Evolutionary conservation across 2,888 invertebrate genomes (phyloP).

Genomic region (Arge pagana): DNA sequence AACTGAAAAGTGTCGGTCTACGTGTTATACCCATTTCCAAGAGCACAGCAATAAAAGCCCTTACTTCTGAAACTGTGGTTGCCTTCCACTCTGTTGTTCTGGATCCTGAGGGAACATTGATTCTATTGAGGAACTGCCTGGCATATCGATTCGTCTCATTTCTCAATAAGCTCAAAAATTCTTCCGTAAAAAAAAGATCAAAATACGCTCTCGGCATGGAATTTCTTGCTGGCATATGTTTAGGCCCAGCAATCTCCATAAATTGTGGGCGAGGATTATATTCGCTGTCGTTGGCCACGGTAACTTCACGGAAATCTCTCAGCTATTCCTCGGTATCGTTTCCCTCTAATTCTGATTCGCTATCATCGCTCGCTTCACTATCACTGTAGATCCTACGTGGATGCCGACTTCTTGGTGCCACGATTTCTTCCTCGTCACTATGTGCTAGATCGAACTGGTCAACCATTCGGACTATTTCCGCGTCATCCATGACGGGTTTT

Average conservation of each 20-base stretch:
- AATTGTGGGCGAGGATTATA: no score
- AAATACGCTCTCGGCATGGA: constrained; percentile 21
- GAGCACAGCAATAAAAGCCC: no score
- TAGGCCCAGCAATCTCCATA: constrained; percentile 19
- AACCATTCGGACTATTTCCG: constrained; percentile 19
- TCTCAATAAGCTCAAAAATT: constrained; percentile 17
- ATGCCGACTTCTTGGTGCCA: constrained; percentile 11
- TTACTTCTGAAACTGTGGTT: constrained; percentile 18
- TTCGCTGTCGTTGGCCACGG: no score
- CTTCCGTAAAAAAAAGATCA: constrained; percentile 19
- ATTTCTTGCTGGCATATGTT: constrained; percentile 15
- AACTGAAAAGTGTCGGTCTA: constrained; percentile 27
- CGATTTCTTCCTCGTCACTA: constrained; percentile 11
- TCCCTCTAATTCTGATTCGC: no score
- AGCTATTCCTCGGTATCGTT: no score
- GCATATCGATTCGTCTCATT: constrained; percentile 23
- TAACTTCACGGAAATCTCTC: no score
- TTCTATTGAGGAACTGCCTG: constrained; percentile 15
- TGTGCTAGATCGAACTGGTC: no score
- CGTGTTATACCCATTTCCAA: constrained; percentile 27
- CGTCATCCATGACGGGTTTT: constrained; percentile 17
- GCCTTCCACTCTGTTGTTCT: constrained; percentile 17
- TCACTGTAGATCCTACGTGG: constrained; percentile 10
- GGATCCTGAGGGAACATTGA: constrained; percentile 16
- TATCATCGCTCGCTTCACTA: no score